Evolutionary conservation across 2,113 vertebrate species (phyloP), one percentile per base, ranked within the genome.

Genomic region (Loxodonta africana): DNA sequence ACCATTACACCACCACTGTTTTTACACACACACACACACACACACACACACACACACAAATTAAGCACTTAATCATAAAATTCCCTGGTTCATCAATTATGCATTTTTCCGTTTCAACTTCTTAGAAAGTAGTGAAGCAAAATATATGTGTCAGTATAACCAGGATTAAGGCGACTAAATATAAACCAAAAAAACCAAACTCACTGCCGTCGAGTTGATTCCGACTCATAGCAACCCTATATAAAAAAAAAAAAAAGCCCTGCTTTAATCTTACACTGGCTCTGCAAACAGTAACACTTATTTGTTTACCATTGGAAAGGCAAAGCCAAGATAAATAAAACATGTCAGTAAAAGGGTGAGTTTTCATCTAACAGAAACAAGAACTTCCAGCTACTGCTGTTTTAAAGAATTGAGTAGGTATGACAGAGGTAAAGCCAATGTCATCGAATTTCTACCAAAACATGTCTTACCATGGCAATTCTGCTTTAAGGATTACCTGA

Each of bases 311-410:
- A 77, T 5, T 95, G 87, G 85, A 90, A 96, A 88, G 60, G 77
- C 33, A 91, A 94, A 95, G 51, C 57, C 81, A 97, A 97, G 86
- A 96, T 51, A 93, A 96, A 71, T 65, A 84, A 88, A 95, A 84
- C 7, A 88, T 89, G 97, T 97, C 83, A 97, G 87, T 90, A 74
- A 96, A 96, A 95, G 76, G n/a, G 71, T 77, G 65, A 95, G 46
- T 97, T 96, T 63, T 85, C 74, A 90, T 88, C 77, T 92, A 96
- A 96, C 83, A 98, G 80, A 97, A 96, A 97, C 83, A 77, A 97
- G 92, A 95, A 95, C 81, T 98, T 97, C 91, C 95, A 96, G 77
- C 78, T 20, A 90, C 65, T 97, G 88, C 95, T 96, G 80, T 93
- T 95, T 95, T 94, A 96, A 93, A 93, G 83, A 98, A 97, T 92